phyloP scores from a whole-genome alignment of 2,113 vertebrate species.

The Alligator sinensis region DNA sequence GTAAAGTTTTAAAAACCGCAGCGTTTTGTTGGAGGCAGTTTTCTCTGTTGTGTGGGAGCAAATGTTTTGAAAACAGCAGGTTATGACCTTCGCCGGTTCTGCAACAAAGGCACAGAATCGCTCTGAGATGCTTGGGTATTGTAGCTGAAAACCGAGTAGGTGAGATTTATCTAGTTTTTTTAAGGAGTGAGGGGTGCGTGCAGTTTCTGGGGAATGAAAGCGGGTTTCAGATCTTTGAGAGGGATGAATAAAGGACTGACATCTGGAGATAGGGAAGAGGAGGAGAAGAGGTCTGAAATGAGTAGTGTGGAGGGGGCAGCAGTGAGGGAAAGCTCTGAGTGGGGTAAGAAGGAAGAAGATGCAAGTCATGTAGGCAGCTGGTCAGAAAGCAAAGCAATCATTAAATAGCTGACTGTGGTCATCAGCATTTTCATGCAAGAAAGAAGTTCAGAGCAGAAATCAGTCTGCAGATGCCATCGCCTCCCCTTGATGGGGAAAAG shows the following conservation, averaged over 20 bases:
- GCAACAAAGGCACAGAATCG: too few species aligned
- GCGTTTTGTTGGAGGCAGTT: too few species aligned
- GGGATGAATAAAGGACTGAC: not conserved
- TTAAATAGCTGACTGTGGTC: not conserved
- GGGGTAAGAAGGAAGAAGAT: not conserved
- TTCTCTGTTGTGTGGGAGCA: not conserved
- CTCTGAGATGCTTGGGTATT: not conserved
- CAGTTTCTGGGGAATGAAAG: not conserved
- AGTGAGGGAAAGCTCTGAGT: not conserved
- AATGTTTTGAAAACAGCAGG: not conserved
- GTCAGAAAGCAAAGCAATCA: not conserved
- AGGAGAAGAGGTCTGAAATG: not conserved
- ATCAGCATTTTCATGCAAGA: not conserved
- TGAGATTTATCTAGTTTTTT: not conserved
- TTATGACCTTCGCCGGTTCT: not conserved
- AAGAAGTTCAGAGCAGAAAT: not conserved
- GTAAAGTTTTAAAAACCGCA: too few species aligned
- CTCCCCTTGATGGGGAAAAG: not conserved
- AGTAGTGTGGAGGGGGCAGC: not conserved
- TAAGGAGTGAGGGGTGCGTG: not conserved
- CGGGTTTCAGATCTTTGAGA: not conserved
- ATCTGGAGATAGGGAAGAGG: not conserved
- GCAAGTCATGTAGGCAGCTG: not conserved
- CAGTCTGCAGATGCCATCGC: not conserved
- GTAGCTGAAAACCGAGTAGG: not conserved